These are phyloP conservation scores for Parambassis ranga DNA, from an alignment of 2,797 vertebrate species.

Conservation along the genomic window DNA sequence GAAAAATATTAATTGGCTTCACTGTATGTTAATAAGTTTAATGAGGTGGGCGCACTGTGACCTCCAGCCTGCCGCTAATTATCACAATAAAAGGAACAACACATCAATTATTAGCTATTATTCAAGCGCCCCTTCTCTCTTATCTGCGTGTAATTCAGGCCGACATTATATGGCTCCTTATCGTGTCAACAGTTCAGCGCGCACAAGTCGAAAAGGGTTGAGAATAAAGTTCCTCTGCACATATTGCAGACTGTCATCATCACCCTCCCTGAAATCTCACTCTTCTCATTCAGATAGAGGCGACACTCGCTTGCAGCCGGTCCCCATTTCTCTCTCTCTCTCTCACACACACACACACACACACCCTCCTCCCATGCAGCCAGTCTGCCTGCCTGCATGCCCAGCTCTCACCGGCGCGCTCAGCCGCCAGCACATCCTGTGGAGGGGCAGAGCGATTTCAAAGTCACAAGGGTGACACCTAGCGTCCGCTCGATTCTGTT, in stretches of 20 bases:
- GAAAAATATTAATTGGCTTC: not conserved
- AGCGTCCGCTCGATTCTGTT: constrained; percentile 68
- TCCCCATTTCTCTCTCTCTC: not conserved
- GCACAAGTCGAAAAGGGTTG: not conserved
- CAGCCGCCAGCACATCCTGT: constrained; percentile 54
- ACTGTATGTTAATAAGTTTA: constrained; percentile 23
- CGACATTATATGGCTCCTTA: constrained; percentile 10
- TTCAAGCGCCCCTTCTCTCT: constrained; percentile 1
- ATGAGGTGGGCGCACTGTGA: constrained; percentile 24
- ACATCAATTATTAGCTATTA: constrained; percentile 35
- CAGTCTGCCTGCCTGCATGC: constrained; percentile 14
- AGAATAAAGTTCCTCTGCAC: constrained; percentile 24
- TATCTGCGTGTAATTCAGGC: constrained; percentile 7
- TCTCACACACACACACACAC: constrained; percentile 2
- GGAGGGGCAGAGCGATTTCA: constrained; percentile 64
- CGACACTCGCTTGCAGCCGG: constrained; percentile 23
- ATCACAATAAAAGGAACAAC: constrained; percentile 35
- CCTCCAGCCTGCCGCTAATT: constrained; percentile 28
- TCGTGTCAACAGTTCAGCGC: constrained; percentile 6
- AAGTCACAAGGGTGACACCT: constrained; percentile 88
- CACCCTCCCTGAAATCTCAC: constrained; percentile 42
- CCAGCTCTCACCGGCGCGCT: constrained; percentile 30
- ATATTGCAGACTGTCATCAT: constrained; percentile 42
- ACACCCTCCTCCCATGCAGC: constrained; percentile 8
- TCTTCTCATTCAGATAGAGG: constrained; percentile 41